Conservation (phyloP, 1,140 invertebrate species). For the Eulimnadia texana region DNA sequence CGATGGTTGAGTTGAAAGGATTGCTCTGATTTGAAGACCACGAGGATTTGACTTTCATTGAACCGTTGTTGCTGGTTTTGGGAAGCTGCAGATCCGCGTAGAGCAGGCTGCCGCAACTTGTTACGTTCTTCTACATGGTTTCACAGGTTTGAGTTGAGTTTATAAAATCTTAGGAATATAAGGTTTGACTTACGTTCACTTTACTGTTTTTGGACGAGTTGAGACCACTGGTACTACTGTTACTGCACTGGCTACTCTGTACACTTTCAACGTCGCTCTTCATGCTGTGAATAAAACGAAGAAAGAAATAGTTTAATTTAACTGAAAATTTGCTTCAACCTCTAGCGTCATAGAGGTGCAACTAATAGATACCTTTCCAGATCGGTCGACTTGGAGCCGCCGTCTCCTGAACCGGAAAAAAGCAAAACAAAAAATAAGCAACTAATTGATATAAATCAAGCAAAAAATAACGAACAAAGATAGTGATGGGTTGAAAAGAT, state of each 20-base stretch:
- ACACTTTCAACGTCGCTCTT: slow-evolving; percentile 36
- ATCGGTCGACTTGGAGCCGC: slow-evolving; percentile 39
- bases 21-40: neutral
- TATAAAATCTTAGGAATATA: slow-evolving; percentile 17
- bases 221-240: slow-evolving; percentile 20
- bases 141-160: slow-evolving; percentile 19
- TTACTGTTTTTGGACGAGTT: slow-evolving; percentile 34
- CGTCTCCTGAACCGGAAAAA: slow-evolving; percentile 29
- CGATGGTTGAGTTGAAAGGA: neutral
- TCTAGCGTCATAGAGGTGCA: neutral
- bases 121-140: slow-evolving; percentile 19
- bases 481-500: neutral
- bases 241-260: slow-evolving; percentile 19
- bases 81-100: slow-evolving; percentile 25
- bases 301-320: neutral
- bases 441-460: no score
- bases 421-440: slow-evolving; percentile 7
- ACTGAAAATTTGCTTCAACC: no score
- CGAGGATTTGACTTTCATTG: slow-evolving; percentile 20
- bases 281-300: slow-evolving; percentile 29
- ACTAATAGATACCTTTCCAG: slow-evolving; percentile 32
- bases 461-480: slow-evolving; percentile 1
- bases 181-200: slow-evolving; percentile 41
- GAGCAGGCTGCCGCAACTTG: slow-evolving; percentile 17
- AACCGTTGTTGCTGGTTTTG: slow-evolving; percentile 23